Percentiles rank a stretch among this genome's conserved stretches.
Evolutionary conservation across 2,888 invertebrate species (phyloP).

Genomic region (Seira sanloemensis): DNA sequence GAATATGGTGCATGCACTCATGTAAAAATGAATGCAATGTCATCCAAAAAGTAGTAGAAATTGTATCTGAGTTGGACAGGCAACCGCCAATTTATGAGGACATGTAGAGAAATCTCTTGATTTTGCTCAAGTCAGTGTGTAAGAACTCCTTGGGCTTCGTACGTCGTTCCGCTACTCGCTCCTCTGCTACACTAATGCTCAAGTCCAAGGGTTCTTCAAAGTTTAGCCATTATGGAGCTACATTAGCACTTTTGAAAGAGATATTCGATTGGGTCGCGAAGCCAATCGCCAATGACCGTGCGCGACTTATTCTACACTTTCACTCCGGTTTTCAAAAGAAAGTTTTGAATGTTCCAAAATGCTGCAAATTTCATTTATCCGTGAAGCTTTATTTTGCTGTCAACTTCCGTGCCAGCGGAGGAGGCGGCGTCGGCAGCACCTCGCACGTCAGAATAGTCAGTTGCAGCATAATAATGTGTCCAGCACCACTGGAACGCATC

Average conservation of each 20-base stretch:
- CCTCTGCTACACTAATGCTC: neutral
- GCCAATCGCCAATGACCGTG: neutral
- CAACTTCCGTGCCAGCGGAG: conserved; percentile 52
- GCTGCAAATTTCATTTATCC: conserved; percentile 65
- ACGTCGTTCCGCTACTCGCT: neutral
- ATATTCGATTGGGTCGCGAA: neutral
- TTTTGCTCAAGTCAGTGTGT: neutral
- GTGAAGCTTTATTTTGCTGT: conserved; percentile 71
- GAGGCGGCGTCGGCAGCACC: conserved; percentile 26
- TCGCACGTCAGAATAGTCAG: neutral
- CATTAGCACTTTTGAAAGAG: neutral
- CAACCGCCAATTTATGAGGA: neutral
- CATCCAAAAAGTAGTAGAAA: neutral
- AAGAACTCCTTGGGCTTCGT: neutral
- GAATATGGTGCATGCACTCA: too few species aligned
- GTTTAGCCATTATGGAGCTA: neutral
- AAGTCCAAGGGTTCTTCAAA: neutral
- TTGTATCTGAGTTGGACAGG: neutral
- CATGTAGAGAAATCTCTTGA: neutral
- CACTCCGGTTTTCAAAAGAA: neutral
- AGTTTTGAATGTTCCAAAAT: conserved; percentile 1
- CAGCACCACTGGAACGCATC: neutral
- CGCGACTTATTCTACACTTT: neutral
- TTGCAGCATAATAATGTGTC: conserved; percentile 11
- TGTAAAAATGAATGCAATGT: neutral